A percentile compares a stretch with the other conserved stretches of the same genome.
Evolutionary conservation across 2,797 vertebrate genomes (phyloP).

Genomic region (Darevskia mixta): DNA sequence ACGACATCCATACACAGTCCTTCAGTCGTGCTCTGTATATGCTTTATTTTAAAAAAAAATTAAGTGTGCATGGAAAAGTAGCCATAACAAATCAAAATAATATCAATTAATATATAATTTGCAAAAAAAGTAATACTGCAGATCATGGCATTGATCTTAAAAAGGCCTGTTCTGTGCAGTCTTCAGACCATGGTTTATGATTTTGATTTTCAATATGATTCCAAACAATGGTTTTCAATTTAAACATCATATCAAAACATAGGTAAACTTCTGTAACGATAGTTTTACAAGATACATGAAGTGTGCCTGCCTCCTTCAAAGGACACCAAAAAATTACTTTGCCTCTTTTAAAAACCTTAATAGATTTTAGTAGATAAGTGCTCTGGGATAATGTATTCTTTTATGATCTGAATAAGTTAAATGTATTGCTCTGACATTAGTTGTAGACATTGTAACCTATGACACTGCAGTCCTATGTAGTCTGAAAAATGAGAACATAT

Average conservation of each 20-base stretch:
- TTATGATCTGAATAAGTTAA: constrained; percentile 19
- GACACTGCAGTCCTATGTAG: neutral
- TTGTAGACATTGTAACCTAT: neutral
- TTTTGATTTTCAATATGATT: neutral
- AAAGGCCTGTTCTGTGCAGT: neutral
- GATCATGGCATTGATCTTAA: neutral
- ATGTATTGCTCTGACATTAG: constrained; percentile 5
- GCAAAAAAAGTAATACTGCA: neutral
- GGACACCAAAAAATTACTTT: constrained; percentile 42
- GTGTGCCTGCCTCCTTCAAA: constrained; percentile 23
- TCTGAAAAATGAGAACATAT: neutral
- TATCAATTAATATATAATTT: too few species aligned
- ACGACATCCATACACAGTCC: neutral
- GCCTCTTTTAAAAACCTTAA: constrained; percentile 24
- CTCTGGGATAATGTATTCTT: constrained; percentile 47
- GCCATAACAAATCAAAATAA: neutral
- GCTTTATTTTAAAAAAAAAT: neutral
- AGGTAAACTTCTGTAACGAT: neutral
- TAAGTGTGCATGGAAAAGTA: neutral
- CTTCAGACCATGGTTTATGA: neutral
- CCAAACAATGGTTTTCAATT: neutral
- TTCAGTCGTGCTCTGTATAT: neutral
- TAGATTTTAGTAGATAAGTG: neutral
- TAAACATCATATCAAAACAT: neutral
- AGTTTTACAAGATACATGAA: neutral